Base-by-base conservation (phyloP, 1,140 invertebrate species). In the Drosophila repleta region DNA sequence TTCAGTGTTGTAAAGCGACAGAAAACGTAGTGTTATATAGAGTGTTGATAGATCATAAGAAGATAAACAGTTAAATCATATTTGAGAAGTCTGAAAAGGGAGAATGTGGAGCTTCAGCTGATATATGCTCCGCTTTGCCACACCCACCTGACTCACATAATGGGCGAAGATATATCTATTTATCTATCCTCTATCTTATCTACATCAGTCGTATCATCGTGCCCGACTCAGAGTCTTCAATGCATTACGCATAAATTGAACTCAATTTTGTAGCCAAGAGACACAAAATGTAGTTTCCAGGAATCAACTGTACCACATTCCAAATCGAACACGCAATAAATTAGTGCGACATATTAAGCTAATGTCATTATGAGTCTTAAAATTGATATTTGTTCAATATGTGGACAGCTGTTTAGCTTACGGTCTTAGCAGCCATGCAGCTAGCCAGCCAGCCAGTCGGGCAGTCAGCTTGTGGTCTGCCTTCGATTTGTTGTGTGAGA, bases 381-480 rank as follows among this genome's bases (percentile, higher is more conserved):
- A 71, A 71, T 64, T 64, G 57, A 74, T 74, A 64, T 74, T 65
- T 71, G 63, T 70, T 65, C 49, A 75, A 60, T 64, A 71, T 52
- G 37, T 64, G 39, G 61, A 64, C 67, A 75, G 67, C 61, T 71
- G 72, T 75, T 75, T 46, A 48, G 32, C 32, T 35, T 35, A 18
- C 43, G 39, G 39, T 7, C 39, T 43, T 43, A 43, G 39, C 43
- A 18, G 39, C 2, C 41, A 10, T 7, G 6, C 41, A 8, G 29
- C 29, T 8, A 10, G n/a, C 1, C 17, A 10, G 17, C 8, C 17
- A 20, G 7, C 3, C 18, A 45, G 41, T 10, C 17, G 4, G 35
- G 35, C 64, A 53, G 39, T 37, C 63, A 72, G 63, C 48, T 72
- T 72, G 69, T 67, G 63, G 64, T 68, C 46, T 68, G 70, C 64